Conservation (phyloP, 2,113 vertebrate genomes). For the Atherinomorus stipes region DNA sequence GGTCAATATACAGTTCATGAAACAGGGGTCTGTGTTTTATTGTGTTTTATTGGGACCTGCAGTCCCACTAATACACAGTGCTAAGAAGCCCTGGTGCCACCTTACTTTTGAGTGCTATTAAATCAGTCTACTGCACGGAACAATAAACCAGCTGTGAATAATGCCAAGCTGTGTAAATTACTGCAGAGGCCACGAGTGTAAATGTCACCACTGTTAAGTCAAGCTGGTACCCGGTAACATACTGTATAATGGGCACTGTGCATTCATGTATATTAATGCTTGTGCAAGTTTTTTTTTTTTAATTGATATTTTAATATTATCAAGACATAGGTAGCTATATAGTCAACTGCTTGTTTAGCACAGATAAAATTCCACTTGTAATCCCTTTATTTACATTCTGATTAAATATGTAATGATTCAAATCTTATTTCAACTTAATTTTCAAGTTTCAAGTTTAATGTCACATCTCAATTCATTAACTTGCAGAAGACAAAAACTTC, state of each 20-base stretch:
- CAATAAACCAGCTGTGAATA: constrained; percentile 68
- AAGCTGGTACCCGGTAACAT: constrained; percentile 45
- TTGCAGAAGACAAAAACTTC: no score
- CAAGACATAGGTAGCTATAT: not conserved
- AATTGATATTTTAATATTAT: not conserved
- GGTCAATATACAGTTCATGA: constrained; percentile 69
- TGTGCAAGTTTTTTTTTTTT: constrained; percentile 22
- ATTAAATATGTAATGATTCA: no score
- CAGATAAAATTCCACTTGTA: not conserved
- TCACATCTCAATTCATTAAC: no score
- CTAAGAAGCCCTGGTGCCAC: constrained; percentile 76
- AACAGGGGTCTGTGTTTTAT: constrained; percentile 71
- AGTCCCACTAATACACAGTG: constrained; percentile 64
- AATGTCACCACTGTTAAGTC: constrained; percentile 68
- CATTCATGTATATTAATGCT: constrained; percentile 9
- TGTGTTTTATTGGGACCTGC: constrained; percentile 72
- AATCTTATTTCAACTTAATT: no score
- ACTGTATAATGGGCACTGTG: constrained; percentile 38
- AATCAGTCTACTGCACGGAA: constrained; percentile 69
- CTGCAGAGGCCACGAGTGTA: constrained; percentile 56
- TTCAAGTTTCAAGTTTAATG: no score
- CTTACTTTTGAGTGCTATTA: constrained; percentile 67
- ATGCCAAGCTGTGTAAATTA: constrained; percentile 64
- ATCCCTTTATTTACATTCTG: no score
- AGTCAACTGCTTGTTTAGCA: not conserved